A percentile compares a stretch with the other conserved stretches of the same genome.
Conservation (phyloP, 2,888 invertebrate genomes). For the Cerastis leucographa region DNA sequence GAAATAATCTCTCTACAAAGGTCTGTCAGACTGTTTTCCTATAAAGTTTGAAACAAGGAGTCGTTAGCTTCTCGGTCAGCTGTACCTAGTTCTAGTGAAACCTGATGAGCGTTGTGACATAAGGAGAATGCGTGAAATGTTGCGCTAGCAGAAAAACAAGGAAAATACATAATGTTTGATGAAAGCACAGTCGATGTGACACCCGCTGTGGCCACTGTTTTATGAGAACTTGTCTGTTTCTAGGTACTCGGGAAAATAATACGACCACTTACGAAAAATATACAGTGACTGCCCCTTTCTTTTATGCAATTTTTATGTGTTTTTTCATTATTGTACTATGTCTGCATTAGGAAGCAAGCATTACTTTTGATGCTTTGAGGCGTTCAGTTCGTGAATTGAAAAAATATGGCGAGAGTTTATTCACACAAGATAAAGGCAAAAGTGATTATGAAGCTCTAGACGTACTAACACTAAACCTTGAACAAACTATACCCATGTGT, state of each 20-base stretch:
- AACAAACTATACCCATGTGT: conserved; percentile 29
- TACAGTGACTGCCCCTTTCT: not conserved
- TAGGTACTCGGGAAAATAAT: conserved; percentile 16
- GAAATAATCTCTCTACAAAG: conserved; percentile 57
- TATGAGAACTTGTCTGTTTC: not conserved
- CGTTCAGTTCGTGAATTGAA: not conserved
- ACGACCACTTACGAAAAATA: conserved; percentile 6
- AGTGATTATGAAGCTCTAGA: conserved; percentile 25
- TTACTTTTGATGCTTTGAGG: not conserved
- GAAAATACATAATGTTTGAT: conserved; percentile 24
- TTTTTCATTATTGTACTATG: conserved; percentile 7
- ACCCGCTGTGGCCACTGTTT: not conserved
- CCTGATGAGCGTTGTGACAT: conserved; percentile 62
- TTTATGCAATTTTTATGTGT: conserved; percentile 11
- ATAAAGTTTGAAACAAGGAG: conserved; percentile 24
- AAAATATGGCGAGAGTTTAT: conserved; percentile 1
- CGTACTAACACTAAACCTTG: conserved; percentile 8
- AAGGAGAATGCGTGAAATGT: conserved; percentile 46
- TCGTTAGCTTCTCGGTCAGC: conserved; percentile 48
- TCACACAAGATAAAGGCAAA: not conserved
- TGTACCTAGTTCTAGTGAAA: conserved; percentile 64
- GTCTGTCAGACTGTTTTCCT: conserved; percentile 36
- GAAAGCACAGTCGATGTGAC: conserved; percentile 13
- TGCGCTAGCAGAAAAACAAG: conserved; percentile 23
- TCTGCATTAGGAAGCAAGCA: not conserved